phyloP scores from a whole-genome alignment of 2,797 vertebrate genomes.

The Gastrophryne carolinensis region DNA sequence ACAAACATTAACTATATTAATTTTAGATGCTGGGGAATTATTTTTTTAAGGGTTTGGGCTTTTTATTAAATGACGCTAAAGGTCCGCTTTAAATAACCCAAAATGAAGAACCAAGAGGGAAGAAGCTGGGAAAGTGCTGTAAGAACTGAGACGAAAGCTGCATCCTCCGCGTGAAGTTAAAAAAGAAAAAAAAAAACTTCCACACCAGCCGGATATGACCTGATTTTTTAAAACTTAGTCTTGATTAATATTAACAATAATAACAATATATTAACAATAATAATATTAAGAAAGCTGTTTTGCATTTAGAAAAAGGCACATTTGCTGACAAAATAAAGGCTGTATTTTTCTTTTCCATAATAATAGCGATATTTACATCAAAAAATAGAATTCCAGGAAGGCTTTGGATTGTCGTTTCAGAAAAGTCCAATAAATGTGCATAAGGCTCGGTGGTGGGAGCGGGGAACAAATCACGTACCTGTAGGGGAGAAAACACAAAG shows the following conservation, averaged over 20 bases:
- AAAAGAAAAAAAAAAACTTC: no score
- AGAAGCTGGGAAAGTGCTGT: no score
- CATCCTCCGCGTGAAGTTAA: no score
- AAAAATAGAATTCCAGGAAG: slow-evolving; percentile 72
- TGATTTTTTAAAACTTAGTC: slow-evolving; percentile 67
- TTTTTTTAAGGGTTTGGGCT: no score
- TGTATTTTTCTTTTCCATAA: slow-evolving; percentile 61
- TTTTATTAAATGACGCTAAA: no score
- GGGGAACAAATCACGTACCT: slow-evolving; percentile 65
- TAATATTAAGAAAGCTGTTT: slow-evolving; percentile 57
- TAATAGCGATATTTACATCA: slow-evolving; percentile 72
- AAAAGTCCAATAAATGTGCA: slow-evolving; percentile 58
- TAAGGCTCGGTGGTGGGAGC: slow-evolving; percentile 59
- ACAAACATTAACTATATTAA: no score
- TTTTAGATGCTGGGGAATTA: no score
- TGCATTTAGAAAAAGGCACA: slow-evolving; percentile 57
- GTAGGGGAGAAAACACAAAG: slow-evolving; percentile 10
- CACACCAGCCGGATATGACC: slow-evolving; percentile 72
- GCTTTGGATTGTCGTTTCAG: slow-evolving; percentile 71
- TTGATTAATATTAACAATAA: no score
- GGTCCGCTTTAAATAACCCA: no score
- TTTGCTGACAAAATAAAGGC: slow-evolving; percentile 73
- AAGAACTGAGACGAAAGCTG: no score
- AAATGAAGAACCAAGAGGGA: no score
- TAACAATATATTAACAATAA: no score